phyloP scores from a whole-genome alignment of 2,797 vertebrate species.

The Choloepus didactylus region DNA sequence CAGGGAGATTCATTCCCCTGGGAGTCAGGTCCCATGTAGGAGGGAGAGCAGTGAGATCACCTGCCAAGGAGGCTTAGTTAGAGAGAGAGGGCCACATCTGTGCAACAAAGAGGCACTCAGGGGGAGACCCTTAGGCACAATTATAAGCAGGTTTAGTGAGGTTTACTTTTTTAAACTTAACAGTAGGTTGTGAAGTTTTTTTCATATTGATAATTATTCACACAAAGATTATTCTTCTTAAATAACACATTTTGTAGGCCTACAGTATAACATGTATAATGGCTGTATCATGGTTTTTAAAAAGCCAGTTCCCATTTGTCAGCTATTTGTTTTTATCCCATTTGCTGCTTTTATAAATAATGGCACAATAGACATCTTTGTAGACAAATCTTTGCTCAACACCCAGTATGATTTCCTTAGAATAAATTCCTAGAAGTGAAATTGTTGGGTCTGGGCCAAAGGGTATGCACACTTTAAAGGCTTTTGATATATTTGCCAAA shows the following conservation, averaged over 20 bases:
- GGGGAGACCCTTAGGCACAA: no score
- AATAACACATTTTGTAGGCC: background rate
- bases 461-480: background rate
- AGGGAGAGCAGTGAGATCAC: no score
- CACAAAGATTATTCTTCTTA: no score
- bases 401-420: conserved; percentile 28
- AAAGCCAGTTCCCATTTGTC: conserved; percentile 20
- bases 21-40: no score
- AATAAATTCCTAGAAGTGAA: conserved; percentile 59
- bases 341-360: conserved; percentile 22
- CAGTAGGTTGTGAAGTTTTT: background rate
- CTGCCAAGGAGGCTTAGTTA: no score
- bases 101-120: no score
- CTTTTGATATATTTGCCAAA: conserved; percentile 65
- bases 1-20: no score
- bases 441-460: conserved; percentile 32
- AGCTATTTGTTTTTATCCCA: background rate
- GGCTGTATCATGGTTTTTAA: background rate
- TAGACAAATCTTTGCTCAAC: conserved; percentile 50
- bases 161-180: background rate
- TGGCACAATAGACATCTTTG: background rate
- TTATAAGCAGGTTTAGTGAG: background rate
- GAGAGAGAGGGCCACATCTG: no score
- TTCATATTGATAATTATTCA: conserved; percentile 53
- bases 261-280: background rate